Percentiles rank a stretch among this genome's conserved stretches.
phyloP scores from a whole-genome alignment of 2,113 vertebrate genomes.

The Numenius arquata region DNA sequence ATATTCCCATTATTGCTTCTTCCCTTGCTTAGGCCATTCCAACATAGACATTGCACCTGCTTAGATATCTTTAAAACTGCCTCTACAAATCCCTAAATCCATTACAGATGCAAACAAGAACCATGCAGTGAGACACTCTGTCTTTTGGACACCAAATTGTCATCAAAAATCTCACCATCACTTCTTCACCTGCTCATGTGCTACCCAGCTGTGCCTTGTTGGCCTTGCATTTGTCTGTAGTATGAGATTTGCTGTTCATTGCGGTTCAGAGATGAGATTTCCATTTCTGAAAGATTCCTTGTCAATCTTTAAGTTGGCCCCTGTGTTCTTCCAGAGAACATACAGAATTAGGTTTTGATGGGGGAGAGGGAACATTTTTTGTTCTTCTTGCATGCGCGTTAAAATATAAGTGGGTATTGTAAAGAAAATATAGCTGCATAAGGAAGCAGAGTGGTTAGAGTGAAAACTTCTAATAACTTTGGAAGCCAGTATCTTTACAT shows the following conservation, averaged over 20 bases:
- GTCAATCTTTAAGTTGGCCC: neutral
- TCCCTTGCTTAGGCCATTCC: slow-evolving; percentile 8
- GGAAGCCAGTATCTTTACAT: slow-evolving; percentile 38
- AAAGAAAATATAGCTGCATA: slow-evolving; percentile 5
- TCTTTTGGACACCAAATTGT: slow-evolving; percentile 56
- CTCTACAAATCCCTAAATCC: slow-evolving; percentile 50
- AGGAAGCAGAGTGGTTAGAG: slow-evolving; percentile 21
- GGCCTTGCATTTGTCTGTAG: neutral
- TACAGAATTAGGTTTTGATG: neutral
- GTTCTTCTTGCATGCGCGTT: neutral
- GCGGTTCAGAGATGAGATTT: neutral
- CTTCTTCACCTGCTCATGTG: slow-evolving; percentile 64
- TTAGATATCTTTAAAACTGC: slow-evolving; percentile 50
- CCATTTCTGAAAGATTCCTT: neutral
- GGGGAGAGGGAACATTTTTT: neutral
- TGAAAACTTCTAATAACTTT: slow-evolving; percentile 24
- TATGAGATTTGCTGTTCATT: neutral
- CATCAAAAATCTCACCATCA: slow-evolving; percentile 42
- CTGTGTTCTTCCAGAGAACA: neutral
- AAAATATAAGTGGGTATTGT: neutral
- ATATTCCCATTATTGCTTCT: neutral
- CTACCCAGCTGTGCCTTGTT: slow-evolving; percentile 53
- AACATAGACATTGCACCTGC: slow-evolving; percentile 35
- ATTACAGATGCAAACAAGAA: slow-evolving; percentile 33
- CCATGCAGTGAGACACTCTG: neutral